Evolutionary conservation across 2,888 invertebrate species (phyloP), one percentile per base, ranked within the genome.

Genomic region (Ceramica pisi): DNA sequence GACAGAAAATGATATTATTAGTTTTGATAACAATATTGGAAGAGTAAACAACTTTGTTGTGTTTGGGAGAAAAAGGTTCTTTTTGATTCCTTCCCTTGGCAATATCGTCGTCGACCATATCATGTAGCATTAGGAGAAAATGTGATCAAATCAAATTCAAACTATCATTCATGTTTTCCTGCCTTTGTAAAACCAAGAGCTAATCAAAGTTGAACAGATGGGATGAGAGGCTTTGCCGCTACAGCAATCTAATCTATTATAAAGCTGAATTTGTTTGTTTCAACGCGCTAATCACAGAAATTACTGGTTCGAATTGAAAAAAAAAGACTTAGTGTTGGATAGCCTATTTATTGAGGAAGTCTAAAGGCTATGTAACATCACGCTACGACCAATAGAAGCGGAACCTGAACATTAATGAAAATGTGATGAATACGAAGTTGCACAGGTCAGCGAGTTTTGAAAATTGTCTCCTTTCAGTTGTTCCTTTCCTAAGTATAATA

Each of bases 11-110:
- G 16, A 55, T 78, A 55, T 73, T 55, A 38, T 75, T 66, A 67
- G 50, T 80, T 75, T 57, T 48, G 60, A 57, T 51, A 62, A 44
- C 51, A 81, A 62, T 12, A 35, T 35, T 75, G 31, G 38, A 55
- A 41, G 6, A 31, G 75, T 26, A 80, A 80, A 60, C 35, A 74
- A 50, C 61, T 41, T 56, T 7, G 14, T 14, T 50, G 19, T 55
- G 16, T 44, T 72, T 72, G 8, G 9, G 4, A 6, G 4, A 9
- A 38, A 38, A 56, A 10, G 31, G 7, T n/a, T n/a, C 0, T 14
- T 50, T n/a, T 77, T 56, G 48, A 77, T 77, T 41, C 9, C 12
- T 21, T 38, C 10, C 8, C 16, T 31, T 5, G 23, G 16, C 38
- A 21, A 35, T 23, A 12, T 70, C 1, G n/a, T 51, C 5, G 5